Base-by-base conservation (phyloP, 2,113 vertebrate species). In the Hypanus sabinus region DNA sequence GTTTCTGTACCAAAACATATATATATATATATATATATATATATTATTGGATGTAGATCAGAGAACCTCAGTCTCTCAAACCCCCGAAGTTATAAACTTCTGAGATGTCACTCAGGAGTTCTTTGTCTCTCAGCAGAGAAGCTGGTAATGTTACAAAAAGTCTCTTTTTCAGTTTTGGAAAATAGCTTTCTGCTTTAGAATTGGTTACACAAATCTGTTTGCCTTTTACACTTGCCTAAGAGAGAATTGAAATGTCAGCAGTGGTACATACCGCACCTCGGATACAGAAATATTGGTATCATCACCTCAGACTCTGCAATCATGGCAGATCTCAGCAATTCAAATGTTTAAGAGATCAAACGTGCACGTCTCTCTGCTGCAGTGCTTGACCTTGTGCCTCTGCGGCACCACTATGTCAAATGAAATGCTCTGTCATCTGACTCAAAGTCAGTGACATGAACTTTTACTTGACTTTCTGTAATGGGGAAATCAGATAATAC, bases 281-380 rank as follows among this genome's bases (percentile, higher is more conserved):
- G 30, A 62, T n/a, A 30, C 12, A 88, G 18, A 88, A 88, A 88
- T 30, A 60, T 27, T 85, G 46, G 46, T 60, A 88, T 62, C 30
- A 33, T 14, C 24, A n/a, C 27, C 57, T 88, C 27, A 90, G 30
- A 36, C 8, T 65, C 16, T 16, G 38, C 85, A 90, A 65, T 65
- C 65, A 90, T 33, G 30, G 30, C 85, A 90, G n/a, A 68, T 16
- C 85, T 90, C 85, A 90, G 60, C 60, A 90, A 90, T 12, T 65
- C 11, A 65, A 18, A 88, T 57, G 57, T 60, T 62, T 20, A 18
- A 68, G 57, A 46, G 85, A 65, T 65, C 60, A 90, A 33, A 65
- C 1, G 60, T 90, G 85, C 85, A 90, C 20, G 14, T 5, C n/a
- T 90, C 5, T 16, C n/a, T 68, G 60, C 57, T 36, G 30, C 60